Conservation (phyloP, 2,797 vertebrate species). For the Anguilla megastoma region DNA sequence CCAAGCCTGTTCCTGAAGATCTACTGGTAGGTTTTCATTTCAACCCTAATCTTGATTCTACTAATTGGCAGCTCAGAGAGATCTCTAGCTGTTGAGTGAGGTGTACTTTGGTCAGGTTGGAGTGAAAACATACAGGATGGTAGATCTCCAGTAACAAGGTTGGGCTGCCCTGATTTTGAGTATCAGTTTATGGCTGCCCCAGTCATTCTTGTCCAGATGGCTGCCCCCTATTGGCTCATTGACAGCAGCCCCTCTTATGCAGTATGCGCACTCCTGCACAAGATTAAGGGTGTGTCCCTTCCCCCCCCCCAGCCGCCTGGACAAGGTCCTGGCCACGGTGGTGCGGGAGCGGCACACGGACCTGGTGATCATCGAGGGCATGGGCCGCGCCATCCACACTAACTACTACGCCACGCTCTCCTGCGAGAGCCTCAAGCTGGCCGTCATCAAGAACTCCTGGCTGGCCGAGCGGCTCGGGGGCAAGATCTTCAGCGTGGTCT, state of each 20-base stretch:
- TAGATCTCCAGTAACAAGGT: no score
- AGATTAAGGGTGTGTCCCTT: not conserved
- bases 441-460: conserved; percentile 97
- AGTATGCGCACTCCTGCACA: no score
- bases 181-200: no score
- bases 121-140: no score
- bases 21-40: no score
- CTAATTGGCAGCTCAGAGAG: no score
- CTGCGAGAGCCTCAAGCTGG: conserved; percentile 96
- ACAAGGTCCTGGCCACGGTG: conserved; percentile 86
- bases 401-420: conserved; percentile 88
- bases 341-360: conserved; percentile 87
- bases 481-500: conserved; percentile 96
- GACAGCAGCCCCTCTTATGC: not conserved
- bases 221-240: not conserved
- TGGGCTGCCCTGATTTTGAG: no score
- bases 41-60: no score
- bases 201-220: no score
- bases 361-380: conserved; percentile 95
- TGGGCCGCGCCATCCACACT: conserved; percentile 97
- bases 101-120: no score
- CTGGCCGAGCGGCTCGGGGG: conserved; percentile 92
- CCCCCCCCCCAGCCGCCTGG: conserved; percentile 79
- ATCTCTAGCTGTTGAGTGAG: no score
- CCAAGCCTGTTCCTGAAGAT: no score